These are phyloP conservation scores for Teleogryllus occipitalis DNA, from an alignment of 1,140 invertebrate genomes.

Conservation along the genomic window DNA sequence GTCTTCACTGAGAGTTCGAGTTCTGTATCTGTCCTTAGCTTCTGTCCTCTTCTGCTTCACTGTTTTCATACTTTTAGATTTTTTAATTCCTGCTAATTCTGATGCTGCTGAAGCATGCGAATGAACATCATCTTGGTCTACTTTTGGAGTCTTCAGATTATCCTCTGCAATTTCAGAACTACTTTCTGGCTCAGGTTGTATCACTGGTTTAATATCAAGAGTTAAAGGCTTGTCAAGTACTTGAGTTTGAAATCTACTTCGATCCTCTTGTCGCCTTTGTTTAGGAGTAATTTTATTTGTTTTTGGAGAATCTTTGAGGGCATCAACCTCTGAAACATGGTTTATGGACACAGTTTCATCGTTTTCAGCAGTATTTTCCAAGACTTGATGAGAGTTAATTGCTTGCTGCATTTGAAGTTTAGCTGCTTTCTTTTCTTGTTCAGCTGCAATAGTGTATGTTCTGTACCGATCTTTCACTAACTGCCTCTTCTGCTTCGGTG, in stretches of 20 bases:
- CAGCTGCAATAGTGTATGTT: constrained; percentile 65
- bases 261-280: constrained; percentile 56
- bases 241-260: constrained; percentile 60
- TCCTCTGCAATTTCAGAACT: constrained; percentile 17
- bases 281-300: constrained; percentile 49
- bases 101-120: neutral
- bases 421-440: constrained; percentile 35
- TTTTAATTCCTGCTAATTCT: neutral
- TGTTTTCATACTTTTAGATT: constrained; percentile 12
- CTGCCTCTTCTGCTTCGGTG: constrained; percentile 62
- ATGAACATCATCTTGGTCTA: neutral
- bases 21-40: constrained; percentile 52
- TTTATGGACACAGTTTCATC: neutral
- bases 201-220: neutral
- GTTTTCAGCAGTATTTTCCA: neutral
- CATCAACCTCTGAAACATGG: neutral
- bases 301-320: neutral
- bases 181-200: neutral
- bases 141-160: neutral
- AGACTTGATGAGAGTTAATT: neutral
- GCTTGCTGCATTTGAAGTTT: constrained; percentile 17
- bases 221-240: constrained; percentile 40
- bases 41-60: constrained; percentile 25
- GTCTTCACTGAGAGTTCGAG: constrained; percentile 48
- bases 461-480: constrained; percentile 64